Evolutionary conservation across 2,888 invertebrate genomes (phyloP).

Genomic region (Drosophila barbarae): DNA sequence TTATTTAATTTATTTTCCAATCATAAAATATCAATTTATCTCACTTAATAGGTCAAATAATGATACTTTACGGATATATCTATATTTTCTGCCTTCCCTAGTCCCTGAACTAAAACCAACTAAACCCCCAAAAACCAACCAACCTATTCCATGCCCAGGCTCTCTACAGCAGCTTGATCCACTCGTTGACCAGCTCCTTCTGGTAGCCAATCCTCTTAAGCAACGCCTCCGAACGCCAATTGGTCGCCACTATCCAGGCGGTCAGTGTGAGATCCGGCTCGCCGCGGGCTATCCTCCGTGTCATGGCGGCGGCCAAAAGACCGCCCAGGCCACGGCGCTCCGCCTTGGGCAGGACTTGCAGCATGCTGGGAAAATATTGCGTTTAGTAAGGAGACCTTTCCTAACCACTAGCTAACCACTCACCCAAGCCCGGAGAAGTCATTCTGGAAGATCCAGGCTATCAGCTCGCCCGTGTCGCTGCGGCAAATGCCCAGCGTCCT

Average conservation of each 20-base stretch:
- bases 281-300: conserved; percentile 57
- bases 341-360: conserved; percentile 68
- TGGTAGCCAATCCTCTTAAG: conserved; percentile 68
- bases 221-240: conserved; percentile 68
- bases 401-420: not conserved
- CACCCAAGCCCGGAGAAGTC: conserved; percentile 76
- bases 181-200: conserved; percentile 60
- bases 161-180: conserved; percentile 66
- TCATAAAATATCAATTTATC: not conserved
- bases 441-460: conserved; percentile 77
- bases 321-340: conserved; percentile 72
- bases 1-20: too few relatives aligned
- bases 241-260: conserved; percentile 68
- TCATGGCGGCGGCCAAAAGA: conserved; percentile 62
- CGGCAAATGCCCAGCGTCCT: conserved; percentile 64
- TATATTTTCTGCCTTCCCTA: not conserved
- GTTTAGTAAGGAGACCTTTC: not conserved
- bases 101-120: not conserved
- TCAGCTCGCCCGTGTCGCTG: conserved; percentile 56
- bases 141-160: not conserved
- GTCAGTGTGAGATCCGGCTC: conserved; percentile 58
- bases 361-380: conserved; percentile 51
- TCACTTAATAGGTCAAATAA: not conserved
- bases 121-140: not conserved
- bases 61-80: not conserved